phyloP scores from a whole-genome alignment of 2,113 vertebrate genomes.

The Seriola rivoliana region DNA sequence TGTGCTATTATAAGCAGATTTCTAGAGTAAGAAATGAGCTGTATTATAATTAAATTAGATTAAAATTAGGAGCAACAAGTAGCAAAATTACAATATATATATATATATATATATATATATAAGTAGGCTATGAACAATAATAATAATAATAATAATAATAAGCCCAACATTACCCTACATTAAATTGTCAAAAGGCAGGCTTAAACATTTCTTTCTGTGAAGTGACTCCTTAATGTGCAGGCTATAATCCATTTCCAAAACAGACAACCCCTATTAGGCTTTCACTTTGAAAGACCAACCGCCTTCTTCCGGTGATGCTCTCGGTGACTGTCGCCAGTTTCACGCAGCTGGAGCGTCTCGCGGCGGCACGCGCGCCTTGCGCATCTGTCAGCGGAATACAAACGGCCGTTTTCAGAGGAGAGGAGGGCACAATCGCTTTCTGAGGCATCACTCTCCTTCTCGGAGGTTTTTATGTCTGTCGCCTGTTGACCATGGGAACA shows the following conservation, averaged over 20 bases:
- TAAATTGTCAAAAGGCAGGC: too few relatives aligned
- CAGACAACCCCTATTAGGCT: neutral
- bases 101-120: too few relatives aligned
- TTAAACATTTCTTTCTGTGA: too few relatives aligned
- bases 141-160: too few relatives aligned
- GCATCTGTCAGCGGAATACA: constrained; percentile 62
- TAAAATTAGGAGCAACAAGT: too few relatives aligned
- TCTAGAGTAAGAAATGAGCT: too few relatives aligned
- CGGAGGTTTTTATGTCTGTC: neutral
- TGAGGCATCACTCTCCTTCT: neutral
- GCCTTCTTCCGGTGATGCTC: constrained; percentile 58
- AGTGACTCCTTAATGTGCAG: neutral
- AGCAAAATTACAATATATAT: too few relatives aligned
- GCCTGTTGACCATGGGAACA: constrained; percentile 51
- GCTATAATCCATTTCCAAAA: neutral
- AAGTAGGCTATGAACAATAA: too few relatives aligned
- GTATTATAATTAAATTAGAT: too few relatives aligned
- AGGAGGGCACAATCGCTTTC: constrained; percentile 9
- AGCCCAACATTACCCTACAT: too few relatives aligned
- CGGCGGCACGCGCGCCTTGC: constrained; percentile 69
- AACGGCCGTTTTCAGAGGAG: constrained; percentile 42
- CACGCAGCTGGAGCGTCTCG: constrained; percentile 66
- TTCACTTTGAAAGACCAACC: constrained; percentile 59
- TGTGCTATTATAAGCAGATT: too few relatives aligned
- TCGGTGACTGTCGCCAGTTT: constrained; percentile 7